Conservation (phyloP, 2,113 vertebrate genomes). For the Gnathonemus longibarbis region DNA sequence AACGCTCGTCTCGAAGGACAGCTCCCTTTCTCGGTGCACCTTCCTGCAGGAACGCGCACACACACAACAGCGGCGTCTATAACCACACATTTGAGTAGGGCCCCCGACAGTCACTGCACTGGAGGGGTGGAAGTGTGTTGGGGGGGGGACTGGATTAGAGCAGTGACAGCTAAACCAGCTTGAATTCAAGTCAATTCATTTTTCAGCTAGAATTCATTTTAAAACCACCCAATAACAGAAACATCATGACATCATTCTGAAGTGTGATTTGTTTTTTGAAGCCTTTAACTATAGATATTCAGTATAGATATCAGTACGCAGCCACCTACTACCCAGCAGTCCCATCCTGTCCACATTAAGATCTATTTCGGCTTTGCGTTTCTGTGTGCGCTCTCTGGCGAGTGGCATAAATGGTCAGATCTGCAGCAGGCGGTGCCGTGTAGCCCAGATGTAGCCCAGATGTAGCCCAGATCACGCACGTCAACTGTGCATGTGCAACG, state of each 20-base stretch:
- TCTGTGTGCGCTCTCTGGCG: too few species aligned
- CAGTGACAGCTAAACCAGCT: background rate
- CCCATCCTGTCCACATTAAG: background rate
- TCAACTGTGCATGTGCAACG: too few species aligned
- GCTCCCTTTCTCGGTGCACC: conserved; percentile 64
- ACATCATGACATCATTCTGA: background rate
- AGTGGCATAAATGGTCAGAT: background rate
- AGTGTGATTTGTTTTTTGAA: background rate
- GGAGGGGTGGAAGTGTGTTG: background rate
- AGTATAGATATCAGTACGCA: background rate
- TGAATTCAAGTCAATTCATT: background rate
- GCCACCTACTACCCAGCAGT: background rate
- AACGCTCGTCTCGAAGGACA: conserved; percentile 66
- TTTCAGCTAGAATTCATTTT: background rate
- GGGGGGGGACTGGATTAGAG: background rate
- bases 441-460: background rate
- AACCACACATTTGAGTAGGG: background rate
- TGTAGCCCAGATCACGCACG: background rate
- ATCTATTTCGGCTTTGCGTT: background rate
- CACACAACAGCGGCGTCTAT: background rate
- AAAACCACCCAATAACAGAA: background rate
- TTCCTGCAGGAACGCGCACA: conserved; percentile 50
- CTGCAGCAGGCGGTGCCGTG: background rate
- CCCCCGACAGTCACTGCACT: background rate
- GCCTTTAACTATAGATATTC: background rate